Conservation (phyloP, 1,140 invertebrate genomes). For the Drosophila erecta region DNA sequence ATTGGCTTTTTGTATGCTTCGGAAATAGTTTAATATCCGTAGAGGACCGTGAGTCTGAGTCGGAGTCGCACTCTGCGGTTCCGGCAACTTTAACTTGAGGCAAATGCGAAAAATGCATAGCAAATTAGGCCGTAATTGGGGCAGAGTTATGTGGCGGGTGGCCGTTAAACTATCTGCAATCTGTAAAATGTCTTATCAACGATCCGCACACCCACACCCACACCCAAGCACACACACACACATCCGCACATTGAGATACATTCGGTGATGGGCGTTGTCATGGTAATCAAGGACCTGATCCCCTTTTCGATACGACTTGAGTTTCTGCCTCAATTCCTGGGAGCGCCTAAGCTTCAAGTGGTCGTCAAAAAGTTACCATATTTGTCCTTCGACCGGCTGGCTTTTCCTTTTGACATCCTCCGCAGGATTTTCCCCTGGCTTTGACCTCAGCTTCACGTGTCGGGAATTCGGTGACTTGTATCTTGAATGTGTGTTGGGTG, state of each 20-base stretch:
- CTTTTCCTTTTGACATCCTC: conserved; percentile 29
- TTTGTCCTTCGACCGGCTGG: conserved; percentile 48
- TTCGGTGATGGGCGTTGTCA: conserved; percentile 51
- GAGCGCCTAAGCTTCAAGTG: conserved; percentile 61
- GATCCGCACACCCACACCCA: conserved; percentile 16
- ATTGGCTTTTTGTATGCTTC: conserved; percentile 83
- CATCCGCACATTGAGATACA: background rate
- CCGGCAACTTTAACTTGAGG: conserved; percentile 63
- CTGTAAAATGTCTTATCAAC: conserved; percentile 66
- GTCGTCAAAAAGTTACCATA: conserved; percentile 59
- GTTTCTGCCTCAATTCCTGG: conserved; percentile 53
- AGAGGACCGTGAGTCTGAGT: conserved; percentile 36
- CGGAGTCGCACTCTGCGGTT: conserved; percentile 20
- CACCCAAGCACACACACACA: background rate
- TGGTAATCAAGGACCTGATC: conserved; percentile 67
- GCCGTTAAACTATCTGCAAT: conserved; percentile 43
- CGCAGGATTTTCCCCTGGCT: conserved; percentile 18
- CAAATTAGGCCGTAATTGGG: conserved; percentile 71
- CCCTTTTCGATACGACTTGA: conserved; percentile 16
- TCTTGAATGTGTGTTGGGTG: conserved; percentile 8
- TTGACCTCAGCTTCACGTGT: conserved; percentile 49
- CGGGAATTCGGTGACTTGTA: conserved; percentile 33
- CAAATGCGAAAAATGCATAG: conserved; percentile 58
- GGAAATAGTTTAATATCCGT: conserved; percentile 82
- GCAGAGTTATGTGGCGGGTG: conserved; percentile 48